Conservation (phyloP, 1,140 invertebrate species). For the Cyclina sinensis region DNA sequence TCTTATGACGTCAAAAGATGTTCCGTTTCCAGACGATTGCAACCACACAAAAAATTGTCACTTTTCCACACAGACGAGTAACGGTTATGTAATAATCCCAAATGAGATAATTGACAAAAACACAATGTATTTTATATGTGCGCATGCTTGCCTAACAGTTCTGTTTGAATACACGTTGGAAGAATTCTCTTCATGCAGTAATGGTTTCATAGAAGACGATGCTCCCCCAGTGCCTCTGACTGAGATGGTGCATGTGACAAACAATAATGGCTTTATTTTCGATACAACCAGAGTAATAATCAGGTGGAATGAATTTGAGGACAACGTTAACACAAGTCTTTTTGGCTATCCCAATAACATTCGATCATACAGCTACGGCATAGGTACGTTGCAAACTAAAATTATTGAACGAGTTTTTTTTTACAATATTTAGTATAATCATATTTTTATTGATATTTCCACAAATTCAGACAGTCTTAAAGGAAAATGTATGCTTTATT, state of each 20-base stretch:
- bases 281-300: not conserved
- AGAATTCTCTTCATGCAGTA: conserved; percentile 15
- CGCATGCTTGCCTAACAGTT: not conserved
- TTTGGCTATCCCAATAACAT: conserved; percentile 22
- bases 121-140: conserved; percentile 19
- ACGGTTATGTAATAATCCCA: not conserved
- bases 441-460: too few relatives aligned
- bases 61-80: not conserved
- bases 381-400: too few relatives aligned
- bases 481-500: too few relatives aligned
- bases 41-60: not conserved
- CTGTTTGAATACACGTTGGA: not conserved
- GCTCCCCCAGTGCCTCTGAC: not conserved
- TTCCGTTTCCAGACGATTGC: not conserved
- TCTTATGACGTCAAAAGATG: not conserved
- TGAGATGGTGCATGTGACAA: not conserved
- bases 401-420: too few relatives aligned
- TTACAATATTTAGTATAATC: too few relatives aligned
- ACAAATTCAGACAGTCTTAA: too few relatives aligned
- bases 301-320: not conserved
- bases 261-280: not conserved
- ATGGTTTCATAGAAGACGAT: conserved; percentile 29
- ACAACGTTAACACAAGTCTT: not conserved
- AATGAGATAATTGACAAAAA: not conserved
- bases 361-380: not conserved